These are phyloP conservation scores for Dipodomys ordii DNA, from an alignment of 2,113 vertebrate species.

Conservation along the genomic window DNA sequence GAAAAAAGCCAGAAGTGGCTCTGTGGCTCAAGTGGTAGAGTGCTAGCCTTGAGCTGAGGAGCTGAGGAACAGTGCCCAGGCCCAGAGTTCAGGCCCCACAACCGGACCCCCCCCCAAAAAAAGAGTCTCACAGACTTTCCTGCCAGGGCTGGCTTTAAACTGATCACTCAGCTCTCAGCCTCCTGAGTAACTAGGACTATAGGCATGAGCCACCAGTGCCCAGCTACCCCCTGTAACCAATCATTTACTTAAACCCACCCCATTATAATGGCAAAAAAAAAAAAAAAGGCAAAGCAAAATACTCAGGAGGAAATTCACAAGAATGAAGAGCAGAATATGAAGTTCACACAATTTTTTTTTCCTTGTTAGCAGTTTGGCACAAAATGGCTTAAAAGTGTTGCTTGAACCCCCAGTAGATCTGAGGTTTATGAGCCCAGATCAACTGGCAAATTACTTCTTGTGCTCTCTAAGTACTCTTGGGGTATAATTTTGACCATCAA, in stretches of 20 bases:
- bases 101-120: too few species aligned
- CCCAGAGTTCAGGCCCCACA: too few species aligned
- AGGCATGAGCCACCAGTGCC: too few species aligned
- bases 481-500: neutral
- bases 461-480: neutral
- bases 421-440: neutral
- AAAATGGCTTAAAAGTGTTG: slow-evolving; percentile 20
- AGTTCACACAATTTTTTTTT: slow-evolving; percentile 14
- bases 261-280: neutral
- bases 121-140: too few species aligned
- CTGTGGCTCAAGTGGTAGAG: too few species aligned
- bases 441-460: neutral
- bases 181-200: too few species aligned
- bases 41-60: too few species aligned
- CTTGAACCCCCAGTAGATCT: neutral
- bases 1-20: too few species aligned
- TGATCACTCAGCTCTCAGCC: too few species aligned
- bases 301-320: neutral
- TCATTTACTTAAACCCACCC: slow-evolving; percentile 10
- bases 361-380: slow-evolving; percentile 1
- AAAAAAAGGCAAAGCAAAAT: neutral
- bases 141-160: too few species aligned
- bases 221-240: too few species aligned
- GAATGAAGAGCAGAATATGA: slow-evolving; percentile 41
- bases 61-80: too few species aligned